Evolutionary conservation across 2,113 vertebrate species (phyloP).

Genomic region (Chamaetylas fuelleborni): DNA sequence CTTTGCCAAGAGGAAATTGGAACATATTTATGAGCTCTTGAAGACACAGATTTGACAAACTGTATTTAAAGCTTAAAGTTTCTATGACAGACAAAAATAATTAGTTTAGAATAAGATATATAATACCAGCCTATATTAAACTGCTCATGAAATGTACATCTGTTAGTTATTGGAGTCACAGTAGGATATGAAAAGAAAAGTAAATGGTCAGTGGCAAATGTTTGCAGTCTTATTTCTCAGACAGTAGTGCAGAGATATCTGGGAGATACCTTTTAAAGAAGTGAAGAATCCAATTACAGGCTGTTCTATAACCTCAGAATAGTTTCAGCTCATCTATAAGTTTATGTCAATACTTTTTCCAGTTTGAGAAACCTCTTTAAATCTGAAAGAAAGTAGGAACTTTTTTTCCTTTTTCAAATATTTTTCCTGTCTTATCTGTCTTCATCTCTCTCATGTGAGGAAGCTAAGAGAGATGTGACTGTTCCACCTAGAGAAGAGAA

Average conservation of each 20-base stretch:
- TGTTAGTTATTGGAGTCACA: not conserved
- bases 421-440: not conserved
- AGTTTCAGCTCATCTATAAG: not conserved
- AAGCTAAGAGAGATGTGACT: not conserved
- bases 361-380: not conserved
- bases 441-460: not conserved
- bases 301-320: not conserved
- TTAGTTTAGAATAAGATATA: not conserved
- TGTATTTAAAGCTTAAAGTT: not conserved
- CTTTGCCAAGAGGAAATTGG: not conserved
- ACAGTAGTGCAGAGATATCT: not conserved
- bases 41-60: not conserved
- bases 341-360: not conserved
- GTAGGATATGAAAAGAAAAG: not conserved
- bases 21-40: not conserved
- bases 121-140: not conserved
- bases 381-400: not conserved
- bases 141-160: not conserved
- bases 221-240: not conserved
- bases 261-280: not conserved
- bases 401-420: not conserved
- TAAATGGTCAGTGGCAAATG: not conserved
- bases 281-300: not conserved
- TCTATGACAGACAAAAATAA: not conserved
- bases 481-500: not conserved